Evolutionary conservation across 2,113 vertebrate species (phyloP).

Genomic region (Ivindomyrus marchei): DNA sequence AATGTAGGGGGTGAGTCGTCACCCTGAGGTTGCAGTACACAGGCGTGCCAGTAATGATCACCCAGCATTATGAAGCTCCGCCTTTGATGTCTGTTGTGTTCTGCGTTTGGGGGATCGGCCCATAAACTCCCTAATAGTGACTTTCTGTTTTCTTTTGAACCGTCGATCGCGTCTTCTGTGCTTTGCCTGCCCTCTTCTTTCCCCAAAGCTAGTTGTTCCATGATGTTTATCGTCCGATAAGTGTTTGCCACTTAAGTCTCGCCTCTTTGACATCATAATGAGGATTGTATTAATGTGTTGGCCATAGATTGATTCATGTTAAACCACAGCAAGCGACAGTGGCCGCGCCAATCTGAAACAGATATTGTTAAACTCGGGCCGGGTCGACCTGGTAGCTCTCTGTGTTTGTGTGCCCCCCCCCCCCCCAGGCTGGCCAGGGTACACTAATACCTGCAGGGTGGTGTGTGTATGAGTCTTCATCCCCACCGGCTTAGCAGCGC

Average conservation of each 20-base stretch:
- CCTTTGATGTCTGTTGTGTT: neutral
- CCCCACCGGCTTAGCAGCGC: neutral
- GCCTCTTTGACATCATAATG: neutral
- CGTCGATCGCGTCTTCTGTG: neutral
- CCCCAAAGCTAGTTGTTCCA: neutral
- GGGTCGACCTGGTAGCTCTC: neutral
- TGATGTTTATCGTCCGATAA: neutral
- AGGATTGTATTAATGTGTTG: neutral
- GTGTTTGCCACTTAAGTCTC: neutral
- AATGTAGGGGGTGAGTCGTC: neutral
- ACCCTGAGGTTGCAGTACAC: neutral
- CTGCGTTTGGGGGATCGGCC: neutral
- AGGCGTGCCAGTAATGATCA: neutral
- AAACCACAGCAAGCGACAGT: neutral
- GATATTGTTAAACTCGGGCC: neutral
- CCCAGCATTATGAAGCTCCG: neutral
- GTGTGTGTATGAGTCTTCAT: neutral
- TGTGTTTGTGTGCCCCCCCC: neutral
- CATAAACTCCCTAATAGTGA: neutral
- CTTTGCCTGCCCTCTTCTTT: neutral
- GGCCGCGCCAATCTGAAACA: neutral
- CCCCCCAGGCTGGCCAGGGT: neutral
- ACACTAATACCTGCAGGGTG: neutral
- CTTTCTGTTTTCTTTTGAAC: neutral
- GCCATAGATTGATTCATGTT: neutral